Evolutionary conservation across 1,140 invertebrate species (phyloP), one percentile per base, ranked within the genome.

Genomic region (Philopotamus ludificatus): DNA sequence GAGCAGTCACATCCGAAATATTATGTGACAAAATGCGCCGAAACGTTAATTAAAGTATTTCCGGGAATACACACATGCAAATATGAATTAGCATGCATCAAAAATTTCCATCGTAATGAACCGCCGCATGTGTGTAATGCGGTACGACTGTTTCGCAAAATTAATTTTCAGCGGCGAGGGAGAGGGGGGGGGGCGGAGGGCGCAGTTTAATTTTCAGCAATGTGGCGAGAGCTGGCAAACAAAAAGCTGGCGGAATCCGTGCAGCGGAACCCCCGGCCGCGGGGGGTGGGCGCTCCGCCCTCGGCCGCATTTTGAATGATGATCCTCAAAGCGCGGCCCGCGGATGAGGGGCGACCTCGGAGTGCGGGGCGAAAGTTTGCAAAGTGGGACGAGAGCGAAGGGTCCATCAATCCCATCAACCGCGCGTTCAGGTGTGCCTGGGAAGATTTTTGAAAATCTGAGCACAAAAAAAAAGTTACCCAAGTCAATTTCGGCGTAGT

Each of bases 231-330:
- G 12, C 28, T 34, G 28, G 28, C 12, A 34, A 34, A 34, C 28
- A 34, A 34, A 34, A 34, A 16, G 42, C 47, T 49, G 55, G 54
- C 16, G 41, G 55, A n/a, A 45, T 44, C 57, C 60, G 64, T 10
- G 64, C 54, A 28, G 64, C 41, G 18, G 63, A 47, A 53, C 57
- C 59, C 10, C 54, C 34, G n/a, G 45, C 45, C 4, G 45, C 8
- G 45, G 7, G 8, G 28, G 4, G 28, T 34, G 12, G 28, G 28
- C 28, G 4, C 12, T 20, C 45, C n/a, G 45, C 45, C 20, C 4
- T 4, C 4, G 20, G 45, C 8, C 4, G 45, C 4, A 15, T 20
- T 4, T 47, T 20, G n/a, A 47, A n/a, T 20, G n/a, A 20, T 15
- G 45, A 47, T 20, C 45, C 45, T 47, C 45, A 20, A 20, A n/a